phyloP scores from a whole-genome alignment of 2,888 invertebrate species.

The Endomychus coccineus region DNA sequence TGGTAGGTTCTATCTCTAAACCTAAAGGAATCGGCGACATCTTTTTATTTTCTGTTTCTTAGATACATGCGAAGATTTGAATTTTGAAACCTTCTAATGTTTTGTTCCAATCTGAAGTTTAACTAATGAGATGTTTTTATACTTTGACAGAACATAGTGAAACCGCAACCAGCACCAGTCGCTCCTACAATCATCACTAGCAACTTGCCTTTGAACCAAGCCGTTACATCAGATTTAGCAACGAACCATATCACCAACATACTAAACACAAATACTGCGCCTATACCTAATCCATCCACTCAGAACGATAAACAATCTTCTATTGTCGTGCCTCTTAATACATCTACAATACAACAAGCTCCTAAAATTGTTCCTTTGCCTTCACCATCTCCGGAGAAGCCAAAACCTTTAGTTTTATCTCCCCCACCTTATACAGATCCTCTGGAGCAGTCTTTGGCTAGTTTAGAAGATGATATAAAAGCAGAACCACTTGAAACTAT shows the following conservation, averaged over 20 bases:
- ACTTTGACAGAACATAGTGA: conserved; percentile 27
- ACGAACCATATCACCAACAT: conserved; percentile 36
- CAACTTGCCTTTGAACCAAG: conserved; percentile 24
- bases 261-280: conserved; percentile 22
- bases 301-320: conserved; percentile 33
- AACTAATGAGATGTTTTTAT: too few relatives aligned
- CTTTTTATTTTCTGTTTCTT: too few relatives aligned
- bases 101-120: too few relatives aligned
- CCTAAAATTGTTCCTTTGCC: conserved; percentile 32
- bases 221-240: conserved; percentile 21
- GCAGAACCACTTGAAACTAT: conserved; percentile 41
- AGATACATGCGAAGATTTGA: too few relatives aligned
- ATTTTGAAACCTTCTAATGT: too few relatives aligned
- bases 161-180: conserved; percentile 26
- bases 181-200: conserved; percentile 27
- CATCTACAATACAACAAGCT: conserved; percentile 39
- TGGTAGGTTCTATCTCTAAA: too few relatives aligned
- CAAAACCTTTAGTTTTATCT: conserved; percentile 35
- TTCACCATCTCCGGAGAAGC: conserved; percentile 38
- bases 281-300: conserved; percentile 27
- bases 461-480: conserved; percentile 57
- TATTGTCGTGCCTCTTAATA: conserved; percentile 16
- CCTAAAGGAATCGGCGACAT: too few relatives aligned
- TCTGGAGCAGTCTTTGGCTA: conserved; percentile 63
- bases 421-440: conserved; percentile 55